These are phyloP conservation scores for Cyrtorhinus lividipennis DNA, from an alignment of 1,140 invertebrate genomes.

Conservation along the genomic window DNA sequence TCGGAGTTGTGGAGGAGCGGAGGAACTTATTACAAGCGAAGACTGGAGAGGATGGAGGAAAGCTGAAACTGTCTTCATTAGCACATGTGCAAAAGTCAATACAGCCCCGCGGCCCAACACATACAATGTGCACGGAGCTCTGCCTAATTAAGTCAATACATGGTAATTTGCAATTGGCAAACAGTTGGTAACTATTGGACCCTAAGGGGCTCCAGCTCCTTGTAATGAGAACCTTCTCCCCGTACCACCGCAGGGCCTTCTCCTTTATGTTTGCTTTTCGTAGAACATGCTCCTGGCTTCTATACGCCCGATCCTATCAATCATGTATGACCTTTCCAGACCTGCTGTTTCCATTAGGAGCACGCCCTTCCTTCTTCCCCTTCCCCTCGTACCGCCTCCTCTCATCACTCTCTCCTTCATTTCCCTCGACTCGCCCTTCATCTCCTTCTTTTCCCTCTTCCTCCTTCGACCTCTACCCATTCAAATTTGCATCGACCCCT, in stretches of 20 bases:
- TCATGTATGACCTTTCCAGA: conserved; percentile 11
- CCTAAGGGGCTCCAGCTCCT: background rate
- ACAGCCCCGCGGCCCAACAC: conserved; percentile 11
- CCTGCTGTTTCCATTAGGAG: conserved; percentile 6
- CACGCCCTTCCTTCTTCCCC: background rate
- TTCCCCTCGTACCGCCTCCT: background rate
- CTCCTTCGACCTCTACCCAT: background rate
- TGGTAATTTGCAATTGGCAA: conserved; percentile 18
- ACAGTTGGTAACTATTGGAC: conserved; percentile 11
- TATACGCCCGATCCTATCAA: conserved; percentile 11
- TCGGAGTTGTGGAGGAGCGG: background rate
- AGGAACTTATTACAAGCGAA: background rate
- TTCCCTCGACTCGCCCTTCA: background rate
- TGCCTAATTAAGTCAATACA: conserved; percentile 19
- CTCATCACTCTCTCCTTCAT: background rate
- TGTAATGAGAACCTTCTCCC: background rate
- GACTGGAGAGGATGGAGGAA: background rate
- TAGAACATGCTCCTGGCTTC: background rate
- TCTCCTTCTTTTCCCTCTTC: background rate
- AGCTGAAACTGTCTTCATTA: conserved; percentile 9
- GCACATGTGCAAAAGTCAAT: conserved; percentile 20
- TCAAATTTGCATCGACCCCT: background rate
- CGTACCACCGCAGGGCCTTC: background rate
- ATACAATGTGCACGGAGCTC: conserved; percentile 11
- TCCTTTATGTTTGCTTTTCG: background rate